Base-by-base conservation (phyloP, 2,888 invertebrate species). In the Branchipolynoe longqiensis region DNA sequence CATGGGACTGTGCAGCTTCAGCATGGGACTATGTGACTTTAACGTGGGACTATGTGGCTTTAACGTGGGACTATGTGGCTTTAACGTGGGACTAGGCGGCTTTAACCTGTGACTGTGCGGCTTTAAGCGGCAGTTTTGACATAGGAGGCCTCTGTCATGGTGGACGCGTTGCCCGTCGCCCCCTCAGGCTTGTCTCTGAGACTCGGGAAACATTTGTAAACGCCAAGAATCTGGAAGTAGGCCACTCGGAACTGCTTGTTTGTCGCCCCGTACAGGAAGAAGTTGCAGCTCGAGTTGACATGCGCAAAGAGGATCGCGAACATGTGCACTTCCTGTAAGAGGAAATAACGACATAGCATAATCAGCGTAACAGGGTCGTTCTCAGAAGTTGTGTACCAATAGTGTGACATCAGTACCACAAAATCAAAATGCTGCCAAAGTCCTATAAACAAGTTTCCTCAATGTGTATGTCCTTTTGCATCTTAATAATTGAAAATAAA, bases 221-320 rank as follows among this genome's bases (percentile, higher is more conserved):
- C 31, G 41, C 83, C 62, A 4, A 83, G 25, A 0, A 83, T 8
- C 6, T 48, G 56, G 62, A 62, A 58, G 58, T 83, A 83, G 64
- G 58, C 83, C 38, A 31, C n/a, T 25, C 83, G 62, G 64, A 83
- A 83, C 40, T 62, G 41, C 41, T 83, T 83, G 41, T 83, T 83
- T 22, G 83, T 83, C 0, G 58, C 62, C 25, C 83, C 83, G 41
- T 83, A 83, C 38, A 83, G 48, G 64, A 83, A 59, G 64, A 54
- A 64, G 41, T 83, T 83, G 25, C 62, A 83, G 33, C 83, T 83
- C 48, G 83, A 83, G 48, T 83, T 83, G 83, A 83, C 83, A 83
- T 83, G 83, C 40, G 83, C 86, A 38, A 86, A 56, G 36, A 84
- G 78, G 33, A 86, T 86, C 36, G 81, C 84, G 36, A 64, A 85